phyloP scores from a whole-genome alignment of 92 coral and sea anemone species.

The Chrysogorgia sp. region DNA sequence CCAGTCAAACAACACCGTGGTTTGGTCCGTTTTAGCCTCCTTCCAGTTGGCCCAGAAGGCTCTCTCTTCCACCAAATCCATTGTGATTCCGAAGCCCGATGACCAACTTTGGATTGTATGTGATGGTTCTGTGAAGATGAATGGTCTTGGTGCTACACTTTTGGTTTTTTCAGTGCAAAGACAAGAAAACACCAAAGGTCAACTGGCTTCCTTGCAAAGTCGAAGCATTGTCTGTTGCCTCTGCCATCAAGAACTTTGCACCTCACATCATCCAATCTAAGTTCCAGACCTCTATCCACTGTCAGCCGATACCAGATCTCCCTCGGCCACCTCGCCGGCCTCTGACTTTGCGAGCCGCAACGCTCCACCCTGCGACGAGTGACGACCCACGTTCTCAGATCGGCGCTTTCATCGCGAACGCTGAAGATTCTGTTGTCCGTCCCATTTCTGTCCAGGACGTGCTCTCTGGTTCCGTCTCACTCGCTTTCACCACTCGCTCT shows the following conservation, averaged over 20 bases:
- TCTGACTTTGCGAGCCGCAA: slow-evolving; percentile 74
- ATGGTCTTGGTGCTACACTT: slow-evolving; percentile 7
- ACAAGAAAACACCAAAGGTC: slow-evolving; percentile 58
- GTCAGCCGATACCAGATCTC: slow-evolving; percentile 63
- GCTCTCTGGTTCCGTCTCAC: too few species aligned
- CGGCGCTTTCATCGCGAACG: slow-evolving; percentile 46
- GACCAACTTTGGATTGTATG: slow-evolving; percentile 20
- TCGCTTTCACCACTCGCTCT: slow-evolving; percentile 43
- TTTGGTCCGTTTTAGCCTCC: slow-evolving; percentile 1
- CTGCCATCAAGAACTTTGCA: slow-evolving; percentile 66
- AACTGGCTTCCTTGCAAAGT: slow-evolving; percentile 69
- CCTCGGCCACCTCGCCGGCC: slow-evolving; percentile 59
- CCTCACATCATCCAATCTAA: too few species aligned
- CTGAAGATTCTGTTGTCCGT: slow-evolving; percentile 57
- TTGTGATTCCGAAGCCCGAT: slow-evolving; percentile 13
- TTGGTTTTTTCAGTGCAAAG: slow-evolving; percentile 67
- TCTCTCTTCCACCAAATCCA: slow-evolving; percentile 2
- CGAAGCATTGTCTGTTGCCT: slow-evolving; percentile 58
- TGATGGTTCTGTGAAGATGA: slow-evolving; percentile 3
- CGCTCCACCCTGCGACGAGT: slow-evolving; percentile 68
- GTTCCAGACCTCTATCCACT: slow-evolving; percentile 61
- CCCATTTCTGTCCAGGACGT: too few species aligned
- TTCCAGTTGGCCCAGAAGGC: slow-evolving; percentile 11
- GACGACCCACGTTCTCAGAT: slow-evolving; percentile 59
- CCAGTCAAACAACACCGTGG: not conserved